phyloP scores from a whole-genome alignment of 2,113 vertebrate species.

The Anhinga anhinga region DNA sequence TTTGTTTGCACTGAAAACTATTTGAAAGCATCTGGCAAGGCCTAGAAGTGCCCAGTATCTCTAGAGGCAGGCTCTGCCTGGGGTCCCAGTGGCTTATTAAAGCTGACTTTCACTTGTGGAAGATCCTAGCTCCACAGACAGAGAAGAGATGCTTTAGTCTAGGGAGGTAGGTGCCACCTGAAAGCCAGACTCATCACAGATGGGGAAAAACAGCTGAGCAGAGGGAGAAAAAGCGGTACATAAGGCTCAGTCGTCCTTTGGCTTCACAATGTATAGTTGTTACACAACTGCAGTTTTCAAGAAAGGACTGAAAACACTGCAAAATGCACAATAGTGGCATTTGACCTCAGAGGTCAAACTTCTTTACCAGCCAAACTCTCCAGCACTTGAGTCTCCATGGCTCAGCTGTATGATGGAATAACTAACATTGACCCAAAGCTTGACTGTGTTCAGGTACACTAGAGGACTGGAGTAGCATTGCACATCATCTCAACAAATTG shows the following conservation, averaged over 20 bases:
- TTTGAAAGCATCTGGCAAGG: neutral
- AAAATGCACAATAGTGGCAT: neutral
- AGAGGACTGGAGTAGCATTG: neutral
- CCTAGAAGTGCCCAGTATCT: neutral
- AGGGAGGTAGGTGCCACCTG: neutral
- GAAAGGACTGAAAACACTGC: neutral
- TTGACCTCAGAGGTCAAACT: neutral
- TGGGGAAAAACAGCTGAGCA: neutral
- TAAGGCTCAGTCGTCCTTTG: neutral
- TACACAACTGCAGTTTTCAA: neutral
- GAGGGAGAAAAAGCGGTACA: neutral
- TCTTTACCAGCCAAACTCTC: neutral
- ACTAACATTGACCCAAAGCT: neutral
- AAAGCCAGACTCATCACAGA: neutral
- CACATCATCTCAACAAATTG: neutral
- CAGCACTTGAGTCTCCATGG: neutral
- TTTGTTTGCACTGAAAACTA: neutral
- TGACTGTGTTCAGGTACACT: neutral
- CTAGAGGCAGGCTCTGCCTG: neutral
- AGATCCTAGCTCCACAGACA: neutral
- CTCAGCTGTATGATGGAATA: neutral
- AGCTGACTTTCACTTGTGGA: neutral
- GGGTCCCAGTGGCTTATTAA: neutral
- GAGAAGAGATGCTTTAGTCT: neutral
- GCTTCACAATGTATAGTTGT: neutral